phyloP scores from a whole-genome alignment of 1,140 invertebrate genomes.

The Adoxophyes honmai region DNA sequence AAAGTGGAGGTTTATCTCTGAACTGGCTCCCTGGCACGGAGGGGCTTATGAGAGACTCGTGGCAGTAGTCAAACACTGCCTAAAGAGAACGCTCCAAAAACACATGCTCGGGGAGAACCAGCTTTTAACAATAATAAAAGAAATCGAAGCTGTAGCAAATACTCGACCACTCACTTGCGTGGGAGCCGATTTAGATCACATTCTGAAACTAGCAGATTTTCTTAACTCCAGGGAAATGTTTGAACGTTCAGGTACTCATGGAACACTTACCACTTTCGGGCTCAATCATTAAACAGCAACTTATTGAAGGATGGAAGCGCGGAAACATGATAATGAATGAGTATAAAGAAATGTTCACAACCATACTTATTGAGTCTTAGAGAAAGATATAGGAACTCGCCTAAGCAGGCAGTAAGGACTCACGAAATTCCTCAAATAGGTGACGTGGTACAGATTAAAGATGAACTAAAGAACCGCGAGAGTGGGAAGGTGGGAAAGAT shows the following conservation, averaged over 20 bases:
- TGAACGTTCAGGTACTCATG: background rate
- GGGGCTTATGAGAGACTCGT: slow-evolving; percentile 15
- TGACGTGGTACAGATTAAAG: slow-evolving; percentile 12
- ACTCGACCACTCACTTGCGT: background rate
- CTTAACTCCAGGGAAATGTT: background rate
- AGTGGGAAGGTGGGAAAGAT: slow-evolving; percentile 11
- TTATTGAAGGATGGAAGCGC: slow-evolving; percentile 12
- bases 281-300: background rate
- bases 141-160: background rate
- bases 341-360: slow-evolving; percentile 10
- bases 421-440: background rate
- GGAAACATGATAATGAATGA: background rate
- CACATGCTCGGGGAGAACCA: background rate
- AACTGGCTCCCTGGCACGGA: slow-evolving; percentile 10
- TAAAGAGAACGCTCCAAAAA: background rate
- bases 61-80: slow-evolving; percentile 3
- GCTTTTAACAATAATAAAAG: background rate
- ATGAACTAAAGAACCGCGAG: background rate
- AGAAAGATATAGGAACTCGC: background rate
- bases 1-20: slow-evolving; percentile 2
- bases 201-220: slow-evolving; percentile 6
- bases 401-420: slow-evolving; percentile 2
- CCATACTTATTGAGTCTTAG: background rate
- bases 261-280: background rate
- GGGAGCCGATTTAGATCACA: background rate